Evolutionary conservation across 1,140 invertebrate species (phyloP).

Genomic region (Halyomorpha halys): DNA sequence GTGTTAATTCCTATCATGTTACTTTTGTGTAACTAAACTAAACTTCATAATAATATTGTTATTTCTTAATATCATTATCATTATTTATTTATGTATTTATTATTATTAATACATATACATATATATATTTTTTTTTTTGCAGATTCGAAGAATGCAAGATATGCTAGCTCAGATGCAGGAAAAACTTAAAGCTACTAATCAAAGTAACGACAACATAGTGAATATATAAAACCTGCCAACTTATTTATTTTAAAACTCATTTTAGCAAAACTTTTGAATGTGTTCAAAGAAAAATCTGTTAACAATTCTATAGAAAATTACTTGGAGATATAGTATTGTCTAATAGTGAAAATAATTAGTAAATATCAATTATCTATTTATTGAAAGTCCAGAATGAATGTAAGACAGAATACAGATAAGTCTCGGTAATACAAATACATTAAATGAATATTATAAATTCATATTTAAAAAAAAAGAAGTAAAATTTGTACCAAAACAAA

Average conservation of each 20-base stretch:
- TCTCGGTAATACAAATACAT: too few relatives aligned
- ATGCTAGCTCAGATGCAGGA: conserved; percentile 95
- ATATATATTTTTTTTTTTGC: conserved; percentile 35
- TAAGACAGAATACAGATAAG: too few relatives aligned
- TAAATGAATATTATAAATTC: too few relatives aligned
- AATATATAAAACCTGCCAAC: conserved; percentile 16
- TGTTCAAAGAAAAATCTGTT: background rate
- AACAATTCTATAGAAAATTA: background rate
- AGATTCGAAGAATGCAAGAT: conserved; percentile 91
- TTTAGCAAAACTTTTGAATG: too few relatives aligned
- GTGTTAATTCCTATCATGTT: too few relatives aligned
- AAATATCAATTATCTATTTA: background rate
- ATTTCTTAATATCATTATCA: too few relatives aligned
- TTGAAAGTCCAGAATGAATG: background rate
- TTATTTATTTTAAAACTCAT: background rate
- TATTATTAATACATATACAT: too few relatives aligned
- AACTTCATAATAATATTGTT: too few relatives aligned
- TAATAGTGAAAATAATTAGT: background rate
- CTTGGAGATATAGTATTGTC: background rate
- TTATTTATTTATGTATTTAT: too few relatives aligned
- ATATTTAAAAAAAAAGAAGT: too few relatives aligned
- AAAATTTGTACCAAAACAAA: too few relatives aligned
- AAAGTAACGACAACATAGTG: conserved; percentile 33
- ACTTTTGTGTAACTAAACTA: too few relatives aligned
- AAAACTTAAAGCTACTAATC: conserved; percentile 72